phyloP scores from a whole-genome alignment of 2,797 vertebrate genomes.

The Brachyrhaphis roseni region DNA sequence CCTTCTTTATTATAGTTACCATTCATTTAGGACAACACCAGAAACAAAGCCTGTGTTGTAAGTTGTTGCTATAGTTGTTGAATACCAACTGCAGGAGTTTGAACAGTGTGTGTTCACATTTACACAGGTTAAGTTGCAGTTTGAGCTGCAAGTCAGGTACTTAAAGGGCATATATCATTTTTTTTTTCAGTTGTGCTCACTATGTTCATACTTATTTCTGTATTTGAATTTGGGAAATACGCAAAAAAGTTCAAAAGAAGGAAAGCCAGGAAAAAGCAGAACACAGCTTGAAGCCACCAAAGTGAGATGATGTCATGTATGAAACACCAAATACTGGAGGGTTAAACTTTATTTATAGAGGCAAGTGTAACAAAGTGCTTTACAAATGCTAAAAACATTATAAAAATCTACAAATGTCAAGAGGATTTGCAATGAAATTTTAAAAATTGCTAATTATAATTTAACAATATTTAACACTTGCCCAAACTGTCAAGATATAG shows the following conservation, averaged over 20 bases:
- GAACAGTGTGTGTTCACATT: constrained; percentile 4
- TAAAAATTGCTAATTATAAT: neutral
- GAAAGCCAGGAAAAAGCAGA: neutral
- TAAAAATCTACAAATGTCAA: neutral
- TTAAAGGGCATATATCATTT: neutral
- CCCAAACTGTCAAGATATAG: neutral
- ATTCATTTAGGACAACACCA: constrained; percentile 62
- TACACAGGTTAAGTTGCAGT: constrained; percentile 11
- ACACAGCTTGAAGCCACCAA: neutral
- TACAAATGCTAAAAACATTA: neutral
- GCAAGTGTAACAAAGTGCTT: neutral
- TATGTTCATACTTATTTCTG: neutral
- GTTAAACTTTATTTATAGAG: neutral
- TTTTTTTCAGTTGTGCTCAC: neutral
- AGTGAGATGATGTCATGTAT: neutral
- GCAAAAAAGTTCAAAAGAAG: neutral
- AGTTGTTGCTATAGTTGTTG: constrained; percentile 45
- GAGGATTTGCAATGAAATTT: neutral
- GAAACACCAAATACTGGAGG: neutral
- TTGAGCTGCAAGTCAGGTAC: neutral
- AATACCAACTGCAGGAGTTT: constrained; percentile 22
- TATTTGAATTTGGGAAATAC: neutral
- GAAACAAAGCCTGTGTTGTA: constrained; percentile 71
- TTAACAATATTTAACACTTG: neutral
- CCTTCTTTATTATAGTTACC: constrained; percentile 58